Evolutionary conservation across 2,888 invertebrate species (phyloP), one percentile per base, ranked within the genome.

Genomic region (Clistopyga incitator): DNA sequence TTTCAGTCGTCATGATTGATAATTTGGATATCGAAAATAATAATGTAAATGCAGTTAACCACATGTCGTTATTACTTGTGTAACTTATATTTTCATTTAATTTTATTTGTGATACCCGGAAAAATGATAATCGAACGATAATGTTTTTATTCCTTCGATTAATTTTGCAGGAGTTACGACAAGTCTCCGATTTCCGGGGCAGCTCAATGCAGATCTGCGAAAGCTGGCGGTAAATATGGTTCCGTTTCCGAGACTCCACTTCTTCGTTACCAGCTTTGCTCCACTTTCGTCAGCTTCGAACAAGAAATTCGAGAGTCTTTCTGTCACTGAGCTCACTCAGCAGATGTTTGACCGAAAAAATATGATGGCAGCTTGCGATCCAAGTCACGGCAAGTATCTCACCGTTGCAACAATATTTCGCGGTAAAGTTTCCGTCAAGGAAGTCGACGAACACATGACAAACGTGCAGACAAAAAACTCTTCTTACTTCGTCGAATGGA

Each of bases 331-430:
- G 18, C 56, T 77, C 8, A 77, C 77, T 10, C 59, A 77, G 11
- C 71, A 84, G 75, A 84, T 84, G 84, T 84, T 84, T 23, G 84
- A 82, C 6, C 15, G 82, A 18, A 82, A 79, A 15, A 84, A 84
- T 64, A 84, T 84, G 82, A 84, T 84, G 84, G 76, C 77, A 8
- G 84, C 82, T 18, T 84, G 84, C 42, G 76, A 84, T 77, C 84
- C 84, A 0, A 70, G 67, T 18, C 61, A 70, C 77, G 84, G 84
- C 47, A 81, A 71, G 10, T 81, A 81, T 71, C 50, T 81, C n/a
- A 81, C 81, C 2, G 76, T 68, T 61, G 81, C 76, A 11, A 71
- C 81, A 42, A 81, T 81, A 3, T 81, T 76, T 18, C 81, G 81
- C 13, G 81, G 81, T 4, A 76, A 64, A 25, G 23, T 81, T n/a